Evolutionary conservation across 2,113 vertebrate genomes (phyloP), one percentile per base, ranked within the genome.

Genomic region (Myocastor coypus): DNA sequence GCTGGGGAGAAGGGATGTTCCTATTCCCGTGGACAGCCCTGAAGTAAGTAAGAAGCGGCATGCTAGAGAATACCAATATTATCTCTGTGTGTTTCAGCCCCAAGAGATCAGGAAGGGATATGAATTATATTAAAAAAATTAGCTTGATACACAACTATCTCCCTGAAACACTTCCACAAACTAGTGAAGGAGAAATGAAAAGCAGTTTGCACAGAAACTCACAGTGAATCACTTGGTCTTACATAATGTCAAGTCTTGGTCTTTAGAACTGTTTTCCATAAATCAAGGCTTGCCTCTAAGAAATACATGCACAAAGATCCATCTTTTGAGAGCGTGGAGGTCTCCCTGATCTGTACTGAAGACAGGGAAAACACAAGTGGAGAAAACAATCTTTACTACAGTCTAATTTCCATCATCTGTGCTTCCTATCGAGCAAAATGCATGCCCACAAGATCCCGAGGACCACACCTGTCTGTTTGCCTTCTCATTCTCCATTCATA

Each of bases 181-280:
- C 50, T 71, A 59, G 66, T n/a, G n/a, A 92, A 91, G 64, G 24
- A 30, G 4, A 20, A 6, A 55, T 94, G 59, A 52, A 93, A 55
- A 64, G 19, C 71, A 94, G 77, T 52, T 92, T 97, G 71, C 34
- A 1, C 16, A 22, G 73, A 96, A 96, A 77, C 71, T 69, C 71
- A 52, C 69, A 87, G 61, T 89, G 91, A 96, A 83, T 82, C 26
- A 92, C 69, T 96, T 92, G 68, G 81, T 93, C 81, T 93, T 94
- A 34, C 77, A 95, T 83, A 88, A 83, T 93, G 94, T 95, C 83
- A 87, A 85, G 69, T 92, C n/a, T 94, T 46, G 78, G 95, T 96
- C 94, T 94, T 85, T 86, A 92, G 80, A 83, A 89, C 22, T 82
- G 87, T 82, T 92, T 94, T 91, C 86, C 81, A 59, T 81, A 83